A percentile compares a stretch with the other conserved stretches of the same genome.
These are phyloP conservation scores for Carassius carassius DNA, from an alignment of 2,113 vertebrate genomes.

Conservation along the genomic window DNA sequence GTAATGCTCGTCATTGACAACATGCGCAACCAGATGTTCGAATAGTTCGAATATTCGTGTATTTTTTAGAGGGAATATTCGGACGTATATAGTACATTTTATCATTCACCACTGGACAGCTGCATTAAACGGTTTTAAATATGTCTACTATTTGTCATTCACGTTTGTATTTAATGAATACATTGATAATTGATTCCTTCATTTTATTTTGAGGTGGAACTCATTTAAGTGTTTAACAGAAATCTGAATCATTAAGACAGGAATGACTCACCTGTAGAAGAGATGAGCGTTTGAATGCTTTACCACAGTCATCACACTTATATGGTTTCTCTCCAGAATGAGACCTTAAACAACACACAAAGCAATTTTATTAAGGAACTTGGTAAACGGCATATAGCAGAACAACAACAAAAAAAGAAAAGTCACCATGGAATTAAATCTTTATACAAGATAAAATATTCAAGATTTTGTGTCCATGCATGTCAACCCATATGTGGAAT, in stretches of 20 bases:
- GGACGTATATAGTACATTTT: background rate
- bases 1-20: too few relatives aligned
- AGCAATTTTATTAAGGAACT: background rate
- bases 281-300: slow-evolving; percentile 91
- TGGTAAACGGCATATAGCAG: background rate
- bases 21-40: too few relatives aligned
- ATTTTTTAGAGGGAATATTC: too few relatives aligned
- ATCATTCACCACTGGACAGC: background rate
- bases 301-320: slow-evolving; percentile 85
- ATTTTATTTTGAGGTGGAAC: background rate
- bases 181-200: background rate
- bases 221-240: background rate
- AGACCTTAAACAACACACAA: slow-evolving; percentile 67
- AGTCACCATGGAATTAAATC: background rate
- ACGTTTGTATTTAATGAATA: background rate
- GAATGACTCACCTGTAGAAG: slow-evolving; percentile 80
- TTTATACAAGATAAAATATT: background rate
- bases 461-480: background rate
- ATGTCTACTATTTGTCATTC: background rate
- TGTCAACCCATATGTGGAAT: background rate
- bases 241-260: background rate
- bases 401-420: slow-evolving; percentile 30
- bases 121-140: background rate
- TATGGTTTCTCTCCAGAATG: slow-evolving; percentile 94
- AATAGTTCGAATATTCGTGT: too few relatives aligned